Evolutionary conservation across 2,797 vertebrate genomes (phyloP).

Genomic region (Sardinella longiceps): DNA sequence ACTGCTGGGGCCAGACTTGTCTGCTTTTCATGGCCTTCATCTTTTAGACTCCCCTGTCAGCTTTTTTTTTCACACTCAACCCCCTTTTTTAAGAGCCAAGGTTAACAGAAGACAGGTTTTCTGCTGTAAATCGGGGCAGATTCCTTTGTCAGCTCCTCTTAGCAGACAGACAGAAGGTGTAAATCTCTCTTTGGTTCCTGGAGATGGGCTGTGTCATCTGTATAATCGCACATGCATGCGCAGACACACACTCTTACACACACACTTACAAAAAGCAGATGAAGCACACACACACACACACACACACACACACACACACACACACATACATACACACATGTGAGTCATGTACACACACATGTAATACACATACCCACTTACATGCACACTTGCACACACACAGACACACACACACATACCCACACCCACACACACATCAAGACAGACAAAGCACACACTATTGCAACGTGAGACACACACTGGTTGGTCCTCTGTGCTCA

Average conservation of each 20-base stretch:
- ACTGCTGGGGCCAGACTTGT: background rate
- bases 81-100: conserved; percentile 33
- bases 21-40: conserved; percentile 23
- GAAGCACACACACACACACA: background rate
- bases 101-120: conserved; percentile 50
- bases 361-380: background rate
- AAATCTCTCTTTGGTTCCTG: conserved; percentile 43
- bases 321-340: background rate
- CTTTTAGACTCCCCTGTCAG: conserved; percentile 24
- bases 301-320: background rate
- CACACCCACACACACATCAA: conserved; percentile 43
- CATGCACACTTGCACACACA: conserved; percentile 28
- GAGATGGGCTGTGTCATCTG: conserved; percentile 33
- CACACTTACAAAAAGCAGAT: too few relatives aligned
- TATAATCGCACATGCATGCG: conserved; percentile 30
- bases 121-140: conserved; percentile 36
- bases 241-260: conserved; percentile 7
- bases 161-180: conserved; percentile 28
- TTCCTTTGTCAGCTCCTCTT: conserved; percentile 33
- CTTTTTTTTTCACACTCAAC: conserved; percentile 30
- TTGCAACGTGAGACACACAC: conserved; percentile 43
- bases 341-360: background rate
- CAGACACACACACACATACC: conserved; percentile 33
- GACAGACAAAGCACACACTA: conserved; percentile 35
- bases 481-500: background rate